Conservation (phyloP, 2,113 vertebrate species). For the Rissa tridactyla region DNA sequence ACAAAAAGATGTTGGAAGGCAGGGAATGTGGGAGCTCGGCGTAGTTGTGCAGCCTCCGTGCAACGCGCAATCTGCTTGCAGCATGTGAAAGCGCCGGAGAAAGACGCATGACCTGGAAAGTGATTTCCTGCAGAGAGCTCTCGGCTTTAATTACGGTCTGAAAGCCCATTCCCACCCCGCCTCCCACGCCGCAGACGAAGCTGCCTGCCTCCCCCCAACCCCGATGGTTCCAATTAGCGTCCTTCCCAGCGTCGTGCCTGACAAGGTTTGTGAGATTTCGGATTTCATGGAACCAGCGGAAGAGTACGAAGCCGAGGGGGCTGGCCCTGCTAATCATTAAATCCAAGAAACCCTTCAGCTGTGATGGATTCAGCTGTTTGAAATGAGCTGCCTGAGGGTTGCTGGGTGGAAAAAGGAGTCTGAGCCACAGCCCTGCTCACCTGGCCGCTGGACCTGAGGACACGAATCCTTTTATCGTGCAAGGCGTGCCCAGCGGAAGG, state of each 20-base stretch:
- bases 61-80: not conserved
- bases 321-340: not conserved
- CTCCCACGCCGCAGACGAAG: not conserved
- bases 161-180: not conserved
- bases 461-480: not conserved
- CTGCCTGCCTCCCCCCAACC: not conserved
- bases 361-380: not conserved
- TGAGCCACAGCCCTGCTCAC: not conserved
- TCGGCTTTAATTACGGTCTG: not conserved
- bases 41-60: not conserved
- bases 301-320: rapidly evolving
- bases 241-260: not conserved
- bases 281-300: not conserved
- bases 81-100: not conserved
- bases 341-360: not conserved
- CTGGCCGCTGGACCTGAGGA: not conserved
- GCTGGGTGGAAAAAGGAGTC: not conserved
- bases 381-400: not conserved
- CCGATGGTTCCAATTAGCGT: not conserved
- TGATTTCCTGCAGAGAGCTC: not conserved
- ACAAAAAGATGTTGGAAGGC: rapidly evolving
- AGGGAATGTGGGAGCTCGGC: not conserved
- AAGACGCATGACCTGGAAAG: not conserved
- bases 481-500: not conserved
- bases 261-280: rapidly evolving